Percentiles rank a stretch among this genome's conserved stretches.
phyloP scores from a whole-genome alignment of 2,888 invertebrate species.

The Idaea dimidiata region DNA sequence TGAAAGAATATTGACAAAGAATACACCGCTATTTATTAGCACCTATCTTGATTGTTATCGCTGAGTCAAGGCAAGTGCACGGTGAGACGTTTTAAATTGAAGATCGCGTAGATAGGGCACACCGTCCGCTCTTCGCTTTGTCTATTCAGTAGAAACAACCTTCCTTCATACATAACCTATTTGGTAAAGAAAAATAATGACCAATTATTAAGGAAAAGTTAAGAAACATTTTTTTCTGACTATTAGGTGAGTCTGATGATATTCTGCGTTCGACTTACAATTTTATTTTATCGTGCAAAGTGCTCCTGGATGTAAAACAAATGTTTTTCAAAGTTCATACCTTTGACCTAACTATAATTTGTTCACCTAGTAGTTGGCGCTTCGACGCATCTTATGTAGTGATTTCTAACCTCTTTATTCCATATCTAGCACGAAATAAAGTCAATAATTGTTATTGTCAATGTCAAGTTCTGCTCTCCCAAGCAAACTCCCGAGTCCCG shows the following conservation, averaged over 20 bases:
- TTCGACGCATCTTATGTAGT: too few relatives aligned
- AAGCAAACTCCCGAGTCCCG: too few relatives aligned
- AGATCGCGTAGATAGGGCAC: conserved; percentile 55
- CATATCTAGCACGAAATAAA: too few relatives aligned
- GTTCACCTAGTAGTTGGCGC: too few relatives aligned
- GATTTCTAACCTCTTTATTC: too few relatives aligned
- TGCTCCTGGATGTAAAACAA: too few relatives aligned
- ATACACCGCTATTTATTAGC: conserved; percentile 13
- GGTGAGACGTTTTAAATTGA: conserved; percentile 33
- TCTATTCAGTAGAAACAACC: conserved; percentile 26
- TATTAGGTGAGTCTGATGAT: too few relatives aligned
- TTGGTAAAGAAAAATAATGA: conserved; percentile 12
- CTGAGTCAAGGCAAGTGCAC: conserved; percentile 23
- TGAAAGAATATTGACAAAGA: conserved; percentile 1
- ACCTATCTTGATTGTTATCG: conserved; percentile 25
- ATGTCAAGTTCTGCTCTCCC: neutral
- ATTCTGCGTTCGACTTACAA: too few relatives aligned
- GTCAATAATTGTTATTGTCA: conserved; percentile 10
- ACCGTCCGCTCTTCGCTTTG: conserved; percentile 27
- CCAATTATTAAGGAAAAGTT: neutral
- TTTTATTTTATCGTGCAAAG: too few relatives aligned
- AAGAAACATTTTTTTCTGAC: too few relatives aligned
- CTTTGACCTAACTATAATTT: too few relatives aligned
- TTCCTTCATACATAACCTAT: conserved; percentile 19
- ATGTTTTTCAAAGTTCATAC: too few relatives aligned